Evolutionary conservation across 1,140 invertebrate genomes (phyloP), one percentile per base, ranked within the genome.

Genomic region (Drosophila fuyamai): DNA sequence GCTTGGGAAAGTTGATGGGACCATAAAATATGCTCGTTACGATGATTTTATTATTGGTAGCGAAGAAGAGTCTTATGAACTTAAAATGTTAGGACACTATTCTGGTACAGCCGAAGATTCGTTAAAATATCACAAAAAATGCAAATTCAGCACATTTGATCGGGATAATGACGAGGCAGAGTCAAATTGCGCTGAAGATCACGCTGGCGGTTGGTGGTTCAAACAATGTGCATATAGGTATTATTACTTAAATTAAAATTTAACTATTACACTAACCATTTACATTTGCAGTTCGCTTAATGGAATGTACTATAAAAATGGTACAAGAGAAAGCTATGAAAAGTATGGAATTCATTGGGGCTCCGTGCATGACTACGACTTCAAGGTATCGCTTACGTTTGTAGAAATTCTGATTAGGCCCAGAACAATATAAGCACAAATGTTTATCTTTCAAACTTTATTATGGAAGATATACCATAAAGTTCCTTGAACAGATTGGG

Each of bases 131-230:
- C 16, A 46, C 7, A 5, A 23, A 10, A 46, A 23, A 4, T 0
- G 9, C 12, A 46, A 5, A 41, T 97, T 96, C 92, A 95, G 94
- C 44, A 96, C 96, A 0, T 92, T 92, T n/a, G 96, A 97, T 84
- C 95, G 96, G 79, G 96, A 96, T 79, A 93, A 93, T 57, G 95
- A 95, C 47, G 94, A 94, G 12, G 2, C 0, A 0, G 4, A 10
- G 1, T 16, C 2, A 3, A 94, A 95, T 59, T 97, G 96, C 91
- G 95, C 44, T 46, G 3, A 4, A 2, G 1, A 95, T 0, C 79
- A 93, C 54, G 94, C 95, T 56, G 94, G 94, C 18, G 95, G 94
- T 4, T 95, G 94, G 93, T 95, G 95, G 95, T 95, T 95, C 79
- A 93, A 93, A 67, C 74, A 80, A 12, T 46, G 44, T 12, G 5